Evolutionary conservation across 1,140 invertebrate species (phyloP), one percentile per base, ranked within the genome.

Genomic region (Phymastichus coffea): DNA sequence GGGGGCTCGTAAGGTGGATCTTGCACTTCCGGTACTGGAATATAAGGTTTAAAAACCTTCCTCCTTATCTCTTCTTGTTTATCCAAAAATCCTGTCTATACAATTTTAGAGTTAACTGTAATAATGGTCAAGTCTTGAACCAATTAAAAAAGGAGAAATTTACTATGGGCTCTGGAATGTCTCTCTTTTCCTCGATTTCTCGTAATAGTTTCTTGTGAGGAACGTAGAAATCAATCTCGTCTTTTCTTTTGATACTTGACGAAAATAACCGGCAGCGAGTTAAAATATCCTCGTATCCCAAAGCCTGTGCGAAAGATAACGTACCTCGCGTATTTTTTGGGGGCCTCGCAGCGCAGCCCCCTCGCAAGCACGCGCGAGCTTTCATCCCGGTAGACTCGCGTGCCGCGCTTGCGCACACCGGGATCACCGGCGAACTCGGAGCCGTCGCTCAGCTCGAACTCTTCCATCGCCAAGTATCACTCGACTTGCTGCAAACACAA

Each of bases 171-270:
- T 85, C 84, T 0, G 78, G 76, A 63, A 76, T 70, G 54, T 74
- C 70, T 61, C 76, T 75, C 19, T 81, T 81, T 54, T 73, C 74
- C 56, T 84, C 82, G 57, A 83, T 83, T 69, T 81, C 83, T 44
- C 83, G 81, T 25, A 85, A 64, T 17, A 85, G 66, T 61, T 82
- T 83, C 41, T 79, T 83, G 60, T 85, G 84, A 0, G 84, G 84
- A 54, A 82, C 68, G 64, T 84, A 83, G 66, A 84, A 84, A 2
- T 82, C 78, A 33, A 85, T 77, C 37, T 80, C 79, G 48, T 66
- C 44, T 28, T 43, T 61, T 9, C 40, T 22, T 35, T 63, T 65
- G 26, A 49, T 30, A 1, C 55, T 57, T 19, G 2, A 56, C 35
- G 9, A 14, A 44, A 30, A 41, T 6, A n/a, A n/a, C n/a, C n/a